Percentiles rank a stretch among this genome's conserved stretches.
These are phyloP conservation scores for Eulemur rubriventer DNA, from an alignment of 2,797 vertebrate genomes.

Conservation along the genomic window DNA sequence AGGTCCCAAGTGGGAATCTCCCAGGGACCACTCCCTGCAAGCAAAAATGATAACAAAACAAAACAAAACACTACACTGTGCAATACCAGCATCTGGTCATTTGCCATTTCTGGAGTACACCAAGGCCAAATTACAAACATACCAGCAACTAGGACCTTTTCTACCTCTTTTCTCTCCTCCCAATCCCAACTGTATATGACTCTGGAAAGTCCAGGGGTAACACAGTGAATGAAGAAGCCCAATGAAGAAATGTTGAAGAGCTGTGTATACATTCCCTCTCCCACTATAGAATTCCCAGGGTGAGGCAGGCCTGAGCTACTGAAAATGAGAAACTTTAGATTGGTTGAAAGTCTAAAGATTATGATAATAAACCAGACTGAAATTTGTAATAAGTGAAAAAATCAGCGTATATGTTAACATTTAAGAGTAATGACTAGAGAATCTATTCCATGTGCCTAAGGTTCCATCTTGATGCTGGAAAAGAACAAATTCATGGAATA, in stretches of 20 bases:
- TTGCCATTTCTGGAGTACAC: neutral
- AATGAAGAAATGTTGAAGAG: neutral
- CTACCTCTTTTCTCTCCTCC: neutral
- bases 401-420: neutral
- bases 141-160: neutral
- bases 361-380: neutral
- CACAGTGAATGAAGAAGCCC: neutral
- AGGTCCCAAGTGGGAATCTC: neutral
- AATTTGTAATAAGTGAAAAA: neutral
- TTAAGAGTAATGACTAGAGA: neutral
- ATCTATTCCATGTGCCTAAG: neutral
- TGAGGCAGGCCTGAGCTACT: neutral
- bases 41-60: neutral
- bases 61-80: neutral
- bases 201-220: neutral
- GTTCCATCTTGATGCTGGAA: neutral
- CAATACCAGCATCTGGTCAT: neutral
- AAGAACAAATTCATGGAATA: neutral
- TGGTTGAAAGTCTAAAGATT: neutral
- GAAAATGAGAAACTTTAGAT: neutral
- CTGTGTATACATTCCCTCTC: fast-evolving
- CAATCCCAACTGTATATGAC: fast-evolving
- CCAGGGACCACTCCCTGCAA: fast-evolving
- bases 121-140: neutral
- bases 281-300: neutral